Base-by-base conservation (phyloP, 1,140 invertebrate species). In the Drosophila virilis region DNA sequence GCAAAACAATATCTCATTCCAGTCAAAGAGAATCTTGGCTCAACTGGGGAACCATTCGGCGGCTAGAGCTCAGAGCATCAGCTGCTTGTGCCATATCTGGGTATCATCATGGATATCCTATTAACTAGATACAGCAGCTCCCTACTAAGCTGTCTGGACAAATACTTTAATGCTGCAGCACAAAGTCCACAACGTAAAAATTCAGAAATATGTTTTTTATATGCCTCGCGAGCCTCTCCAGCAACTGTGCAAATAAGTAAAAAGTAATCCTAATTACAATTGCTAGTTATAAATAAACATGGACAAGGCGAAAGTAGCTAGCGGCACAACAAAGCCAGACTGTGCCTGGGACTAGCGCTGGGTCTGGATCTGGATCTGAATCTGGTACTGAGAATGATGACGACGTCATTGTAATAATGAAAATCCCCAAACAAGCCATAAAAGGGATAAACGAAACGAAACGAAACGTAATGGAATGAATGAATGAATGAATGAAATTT, bases 251-350 rank as follows among this genome's bases (percentile, higher is more conserved):
- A 88, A 88, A 89, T 88, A 88, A 77, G 84, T 83, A 89, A 89
- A 82, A 89, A 86, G 78, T 88, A 88, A 88, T 88, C 83, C 83
- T 88, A 88, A 88, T 88, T 88, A 88, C 84, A 88, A 88, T 88
- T 83, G 79, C 67, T 78, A 88, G 84, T 89, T 88, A 89, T 88
- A 88, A 83, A 83, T 88, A 88, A 88, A 88, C 82, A 88, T 89
- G 83, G 75, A 61, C 70, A 80, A 68, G 71, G 61, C 51, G 57
- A 60, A 58, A 62, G 74, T 48, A 51, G 33, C 42, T 37, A 55
- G 68, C 15, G 13, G 67, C 45, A 45, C 50, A 62, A 69, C 59
- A 71, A 66, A 46, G 48, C 51, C 46, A 22, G 51, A 40, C 57
- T 51, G 28, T 10, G 37, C n/a, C 32, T 59, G 37, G n/a, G 46